Evolutionary conservation across 2,888 invertebrate species (phyloP), one percentile per base, ranked within the genome.

Genomic region (Protodeltote pygarga): DNA sequence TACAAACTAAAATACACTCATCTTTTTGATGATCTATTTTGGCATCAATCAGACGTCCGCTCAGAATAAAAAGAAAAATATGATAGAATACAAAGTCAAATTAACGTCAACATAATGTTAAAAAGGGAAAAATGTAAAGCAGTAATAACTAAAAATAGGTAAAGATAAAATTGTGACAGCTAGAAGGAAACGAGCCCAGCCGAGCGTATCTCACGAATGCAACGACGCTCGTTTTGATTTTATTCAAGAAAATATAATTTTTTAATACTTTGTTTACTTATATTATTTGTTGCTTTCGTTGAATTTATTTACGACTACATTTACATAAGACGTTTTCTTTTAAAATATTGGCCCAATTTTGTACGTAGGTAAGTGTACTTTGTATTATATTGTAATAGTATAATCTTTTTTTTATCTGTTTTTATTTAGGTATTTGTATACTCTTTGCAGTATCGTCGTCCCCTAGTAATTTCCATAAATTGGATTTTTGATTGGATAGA

Each of bases 161-260:
- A 75, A 79, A 82, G 81, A 83, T 83, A 83, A 83, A 84, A 82
- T 73, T 79, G 76, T 84, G 83, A 81, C 85, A 80, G 81, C 76
- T 71, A 67, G 77, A 74, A 80, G 83, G 82, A 83, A 85, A 77
- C 76, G 74, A 53, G 73, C 70, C 77, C 77, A 79, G 73, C 81
- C 70, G 64, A 75, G 79, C 84, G 79, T 78, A 79, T 81, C 81
- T 78, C 75, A 75, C 77, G 75, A 79, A 82, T 79, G 83, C 84
- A 80, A 74, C 75, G 60, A 42, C 68, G 72, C 71, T 71, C 75
- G 65, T 78, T 82, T 79, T 78, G 76, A 79, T 75, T 77, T 80
- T 79, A 82, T 81, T 79, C 73, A 74, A 79, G 73, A 75, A 80
- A 78, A 77, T 76, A 75, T 75, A 71, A 58, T 68, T 71, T 75